phyloP scores from a whole-genome alignment of 2,113 vertebrate species.

The Peromyscus leucopus region DNA sequence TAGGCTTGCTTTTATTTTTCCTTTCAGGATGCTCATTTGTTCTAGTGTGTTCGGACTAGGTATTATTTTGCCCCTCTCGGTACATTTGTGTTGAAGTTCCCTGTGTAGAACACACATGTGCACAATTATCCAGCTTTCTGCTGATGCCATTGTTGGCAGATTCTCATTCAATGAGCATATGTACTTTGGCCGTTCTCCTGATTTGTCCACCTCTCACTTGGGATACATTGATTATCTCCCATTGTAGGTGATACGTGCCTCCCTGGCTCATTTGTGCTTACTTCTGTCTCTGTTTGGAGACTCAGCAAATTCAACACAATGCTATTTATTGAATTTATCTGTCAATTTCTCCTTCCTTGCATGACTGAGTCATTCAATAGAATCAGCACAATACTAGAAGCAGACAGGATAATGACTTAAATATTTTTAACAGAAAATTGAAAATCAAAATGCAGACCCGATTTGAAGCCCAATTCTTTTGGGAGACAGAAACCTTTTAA shows the following conservation, averaged over 20 bases:
- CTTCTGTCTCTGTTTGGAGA: conserved; percentile 58
- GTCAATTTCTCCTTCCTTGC: conserved; percentile 62
- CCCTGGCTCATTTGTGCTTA: conserved; percentile 52
- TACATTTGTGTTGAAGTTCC: background rate
- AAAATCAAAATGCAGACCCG: conserved; percentile 18
- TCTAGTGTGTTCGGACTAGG: background rate
- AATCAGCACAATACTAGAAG: conserved; percentile 33
- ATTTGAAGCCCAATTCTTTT: conserved; percentile 1
- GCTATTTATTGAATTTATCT: conserved; percentile 64
- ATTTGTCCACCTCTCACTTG: background rate
- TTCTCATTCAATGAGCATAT: background rate
- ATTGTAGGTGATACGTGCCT: background rate
- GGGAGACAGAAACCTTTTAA: background rate
- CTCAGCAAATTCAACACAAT: conserved; percentile 54
- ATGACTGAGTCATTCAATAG: conserved; percentile 49
- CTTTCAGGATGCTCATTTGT: background rate
- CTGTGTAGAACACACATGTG: background rate
- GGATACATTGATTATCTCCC: background rate
- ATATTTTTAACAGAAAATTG: conserved; percentile 18
- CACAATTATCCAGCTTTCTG: background rate
- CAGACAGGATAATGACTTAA: conserved; percentile 24
- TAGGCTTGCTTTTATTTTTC: background rate
- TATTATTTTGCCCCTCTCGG: background rate
- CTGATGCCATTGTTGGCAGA: background rate
- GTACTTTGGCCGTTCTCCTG: background rate